Evolutionary conservation across 1,140 invertebrate species (phyloP).

Genomic region (Batillaria attramentaria): DNA sequence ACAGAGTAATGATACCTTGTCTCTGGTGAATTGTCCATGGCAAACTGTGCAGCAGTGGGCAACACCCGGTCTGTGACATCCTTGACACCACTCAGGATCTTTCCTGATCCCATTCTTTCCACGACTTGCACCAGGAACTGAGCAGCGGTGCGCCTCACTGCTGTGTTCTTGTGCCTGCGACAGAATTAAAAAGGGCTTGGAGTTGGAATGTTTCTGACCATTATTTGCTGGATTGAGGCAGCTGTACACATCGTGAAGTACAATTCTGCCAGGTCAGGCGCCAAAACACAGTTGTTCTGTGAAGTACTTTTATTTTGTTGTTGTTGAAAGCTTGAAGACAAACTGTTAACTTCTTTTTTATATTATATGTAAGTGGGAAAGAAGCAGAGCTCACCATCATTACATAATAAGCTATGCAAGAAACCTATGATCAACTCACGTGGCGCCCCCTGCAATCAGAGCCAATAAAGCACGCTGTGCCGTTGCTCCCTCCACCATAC

Average conservation of each 20-base stretch:
- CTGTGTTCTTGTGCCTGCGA: constrained; percentile 86
- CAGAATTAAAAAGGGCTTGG: too few relatives aligned
- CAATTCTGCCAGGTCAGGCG: too few relatives aligned
- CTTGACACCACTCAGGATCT: constrained; percentile 79
- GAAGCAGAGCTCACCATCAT: too few relatives aligned
- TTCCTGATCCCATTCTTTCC: constrained; percentile 82
- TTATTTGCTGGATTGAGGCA: too few relatives aligned
- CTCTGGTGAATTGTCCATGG: constrained; percentile 89
- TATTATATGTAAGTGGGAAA: too few relatives aligned
- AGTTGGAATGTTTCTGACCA: too few relatives aligned
- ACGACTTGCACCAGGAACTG: constrained; percentile 81
- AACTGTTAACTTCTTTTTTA: too few relatives aligned
- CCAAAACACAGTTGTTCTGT: too few relatives aligned
- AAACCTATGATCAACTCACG: constrained; percentile 74
- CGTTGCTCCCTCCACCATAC: constrained; percentile 80
- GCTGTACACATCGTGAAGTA: too few relatives aligned
- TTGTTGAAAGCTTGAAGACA: too few relatives aligned
- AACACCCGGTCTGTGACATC: constrained; percentile 88
- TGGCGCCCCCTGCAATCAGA: constrained; percentile 77
- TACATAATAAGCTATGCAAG: not conserved
- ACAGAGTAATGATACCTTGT: too few relatives aligned
- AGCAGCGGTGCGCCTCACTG: constrained; percentile 85
- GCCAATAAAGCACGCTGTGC: constrained; percentile 71
- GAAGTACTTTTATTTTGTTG: too few relatives aligned
- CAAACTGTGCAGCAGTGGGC: constrained; percentile 83